A percentile compares a stretch with the other conserved stretches of the same genome.
These are phyloP conservation scores for Psittacula cyanocephala DNA, from an alignment of 2,113 vertebrate species.

Conservation along the genomic window DNA sequence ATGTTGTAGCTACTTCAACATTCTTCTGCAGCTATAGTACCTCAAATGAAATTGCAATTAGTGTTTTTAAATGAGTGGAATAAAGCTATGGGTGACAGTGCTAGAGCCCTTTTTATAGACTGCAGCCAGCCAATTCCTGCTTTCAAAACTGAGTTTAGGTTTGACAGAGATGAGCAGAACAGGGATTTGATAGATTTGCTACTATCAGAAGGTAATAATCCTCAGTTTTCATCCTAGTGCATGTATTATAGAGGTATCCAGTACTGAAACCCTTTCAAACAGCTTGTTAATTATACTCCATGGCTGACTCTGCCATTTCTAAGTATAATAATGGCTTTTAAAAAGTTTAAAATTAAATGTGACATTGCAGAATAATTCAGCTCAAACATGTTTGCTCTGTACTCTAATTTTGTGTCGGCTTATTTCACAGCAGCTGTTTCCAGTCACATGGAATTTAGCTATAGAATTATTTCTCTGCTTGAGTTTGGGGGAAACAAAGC, in stretches of 20 bases:
- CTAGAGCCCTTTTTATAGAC: background rate
- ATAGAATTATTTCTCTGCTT: background rate
- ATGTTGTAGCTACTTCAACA: background rate
- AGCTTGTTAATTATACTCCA: background rate
- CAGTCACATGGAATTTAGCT: background rate
- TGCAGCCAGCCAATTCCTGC: background rate
- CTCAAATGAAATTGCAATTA: background rate
- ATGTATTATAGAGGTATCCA: background rate
- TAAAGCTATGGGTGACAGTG: background rate
- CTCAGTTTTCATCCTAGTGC: background rate
- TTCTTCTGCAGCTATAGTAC: background rate
- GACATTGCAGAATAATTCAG: background rate
- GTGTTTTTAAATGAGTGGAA: background rate
- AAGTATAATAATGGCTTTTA: background rate
- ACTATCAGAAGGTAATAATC: background rate
- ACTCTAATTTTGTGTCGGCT: background rate
- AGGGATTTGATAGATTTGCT: background rate
- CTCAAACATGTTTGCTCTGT: background rate
- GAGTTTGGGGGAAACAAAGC: background rate
- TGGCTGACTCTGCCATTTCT: background rate
- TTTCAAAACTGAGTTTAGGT: background rate
- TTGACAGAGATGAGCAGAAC: background rate
- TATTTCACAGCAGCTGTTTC: conserved; percentile 9
- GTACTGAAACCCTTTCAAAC: background rate
- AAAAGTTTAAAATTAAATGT: background rate